Base-by-base conservation (phyloP, 2,797 vertebrate species). In the Rhynchonycteris naso region DNA sequence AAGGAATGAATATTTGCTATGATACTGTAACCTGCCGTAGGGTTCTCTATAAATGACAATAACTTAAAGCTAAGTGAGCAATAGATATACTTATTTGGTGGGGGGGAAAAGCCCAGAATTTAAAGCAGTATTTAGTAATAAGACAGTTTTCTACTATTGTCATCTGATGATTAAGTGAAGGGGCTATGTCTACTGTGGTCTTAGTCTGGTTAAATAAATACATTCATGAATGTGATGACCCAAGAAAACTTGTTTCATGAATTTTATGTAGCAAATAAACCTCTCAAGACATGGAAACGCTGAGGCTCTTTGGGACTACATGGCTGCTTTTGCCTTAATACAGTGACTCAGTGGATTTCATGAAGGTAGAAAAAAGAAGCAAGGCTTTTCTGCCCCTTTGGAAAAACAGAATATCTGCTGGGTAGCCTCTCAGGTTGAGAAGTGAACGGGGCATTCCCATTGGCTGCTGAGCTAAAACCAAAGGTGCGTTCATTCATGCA, bases 71-170 rank as follows among this genome's bases (percentile, higher is more conserved):
- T 81, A 52, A 79, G 11, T 84, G 56, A 85, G 30, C 56, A 88
- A 61, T 43, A 52, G 22, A 28, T 15, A 7, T 54, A 35, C 1
- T 19, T 80, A 76, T 43, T 74, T 76, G 71, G 18, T 19, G 22
- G 22, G 90, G 38, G 15, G 89, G 59, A 47, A 82, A 88, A 85
- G 88, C 81, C 33, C 58, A 92, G 68, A 61, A 80, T 84, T 80
- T 54, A 68, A 93, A 89, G 50, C 63, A 66, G 4, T 71, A 79
- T 88, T 85, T 91, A 81, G 50, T 88, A 89, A 76, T 81, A 93
- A 58, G 7, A 72, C 1, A 2, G 0, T 96, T 93, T 93, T 84
- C 86, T 78, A 0, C 82, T 58, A 11, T 85, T 63, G 28, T 85
- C 92, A 66, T 30, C 63, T 84, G 69, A 30, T 82, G 26, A 38